These are phyloP conservation scores for Rhadina sibilatrix DNA, from an alignment of 2,113 vertebrate genomes.

Conservation along the genomic window DNA sequence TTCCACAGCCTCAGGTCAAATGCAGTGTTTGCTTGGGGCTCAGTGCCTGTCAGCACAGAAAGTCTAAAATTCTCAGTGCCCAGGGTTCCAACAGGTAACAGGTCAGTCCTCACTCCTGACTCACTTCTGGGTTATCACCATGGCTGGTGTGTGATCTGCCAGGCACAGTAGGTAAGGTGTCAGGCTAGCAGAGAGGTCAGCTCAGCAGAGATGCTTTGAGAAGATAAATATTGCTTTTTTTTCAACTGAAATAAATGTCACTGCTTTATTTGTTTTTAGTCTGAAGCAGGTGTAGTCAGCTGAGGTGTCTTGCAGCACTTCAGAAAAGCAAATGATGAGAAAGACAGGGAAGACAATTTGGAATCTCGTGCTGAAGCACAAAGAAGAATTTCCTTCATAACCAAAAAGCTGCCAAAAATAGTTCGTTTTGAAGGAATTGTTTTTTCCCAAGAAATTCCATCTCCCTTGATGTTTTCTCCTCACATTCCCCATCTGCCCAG, in stretches of 20 bases:
- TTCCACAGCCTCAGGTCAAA: not conserved
- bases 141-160: accelerated
- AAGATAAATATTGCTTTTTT: not conserved
- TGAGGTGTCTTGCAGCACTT: not conserved
- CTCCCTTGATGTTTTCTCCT: not conserved
- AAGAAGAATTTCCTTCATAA: not conserved
- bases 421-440: not conserved
- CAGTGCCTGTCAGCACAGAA: not conserved
- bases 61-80: not conserved
- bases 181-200: accelerated
- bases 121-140: too few relatives aligned
- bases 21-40: not conserved
- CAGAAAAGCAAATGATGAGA: not conserved
- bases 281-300: not conserved
- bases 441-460: not conserved
- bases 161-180: accelerated
- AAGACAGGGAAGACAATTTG: not conserved
- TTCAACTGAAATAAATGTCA: not conserved
- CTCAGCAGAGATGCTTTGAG: not conserved
- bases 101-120: not conserved
- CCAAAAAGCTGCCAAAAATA: not conserved
- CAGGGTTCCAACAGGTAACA: conserved; percentile 20
- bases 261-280: not conserved
- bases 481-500: not conserved
- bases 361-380: not conserved